phyloP scores from a whole-genome alignment of 2,113 vertebrate genomes.

The Eudyptes chrysolophus region DNA sequence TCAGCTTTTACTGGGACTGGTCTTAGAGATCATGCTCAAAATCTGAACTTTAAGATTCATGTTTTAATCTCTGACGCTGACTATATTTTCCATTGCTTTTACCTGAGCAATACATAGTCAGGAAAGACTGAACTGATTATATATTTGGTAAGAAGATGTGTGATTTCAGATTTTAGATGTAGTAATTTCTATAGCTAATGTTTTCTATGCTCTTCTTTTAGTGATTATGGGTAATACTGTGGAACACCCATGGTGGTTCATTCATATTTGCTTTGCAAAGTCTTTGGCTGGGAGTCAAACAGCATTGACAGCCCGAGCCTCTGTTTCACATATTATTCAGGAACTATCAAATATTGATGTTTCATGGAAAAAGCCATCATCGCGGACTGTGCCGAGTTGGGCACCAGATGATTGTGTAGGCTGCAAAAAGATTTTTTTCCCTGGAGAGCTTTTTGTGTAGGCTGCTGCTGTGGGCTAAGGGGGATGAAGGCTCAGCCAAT shows the following conservation, averaged over 20 bases:
- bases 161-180: not conserved
- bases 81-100: not conserved
- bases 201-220: not conserved
- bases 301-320: not conserved
- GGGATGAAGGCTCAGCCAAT: not conserved
- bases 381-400: not conserved
- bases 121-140: not conserved
- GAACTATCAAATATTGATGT: not conserved
- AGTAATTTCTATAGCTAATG: not conserved
- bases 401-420: not conserved
- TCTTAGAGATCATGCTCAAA: not conserved
- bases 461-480: not conserved
- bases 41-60: not conserved
- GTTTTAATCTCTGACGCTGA: not conserved
- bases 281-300: not conserved
- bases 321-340: not conserved
- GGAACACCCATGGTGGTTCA: not conserved
- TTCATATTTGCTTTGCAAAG: not conserved
- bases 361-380: not conserved
- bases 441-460: fast-evolving
- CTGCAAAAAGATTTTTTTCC: not conserved
- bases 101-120: not conserved
- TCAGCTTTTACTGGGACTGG: not conserved
- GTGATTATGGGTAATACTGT: not conserved
- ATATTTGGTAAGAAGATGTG: not conserved